Evolutionary conservation across 2,888 invertebrate genomes (phyloP), one percentile per base, ranked within the genome.

Genomic region (Dicranocentrus wangi): DNA sequence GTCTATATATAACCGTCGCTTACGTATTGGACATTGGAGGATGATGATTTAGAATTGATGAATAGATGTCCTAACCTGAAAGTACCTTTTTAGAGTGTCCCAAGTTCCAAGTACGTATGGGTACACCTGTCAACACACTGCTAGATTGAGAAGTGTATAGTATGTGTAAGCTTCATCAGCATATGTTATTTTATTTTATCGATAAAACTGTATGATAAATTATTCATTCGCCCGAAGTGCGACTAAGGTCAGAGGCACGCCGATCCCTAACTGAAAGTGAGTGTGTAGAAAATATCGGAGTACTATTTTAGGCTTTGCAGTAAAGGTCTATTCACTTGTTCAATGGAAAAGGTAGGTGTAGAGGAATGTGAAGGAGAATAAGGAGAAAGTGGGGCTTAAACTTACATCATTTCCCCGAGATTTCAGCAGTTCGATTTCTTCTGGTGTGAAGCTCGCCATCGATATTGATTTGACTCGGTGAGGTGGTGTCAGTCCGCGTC

Each of bases 391-490:
- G n/a, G n/a, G n/a, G n/a, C n/a, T n/a, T n/a, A n/a, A n/a, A 85
- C 86, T 87, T 88, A 91, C 91, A 88, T 97, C 96, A 90, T 99
- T 99, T 87, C 99, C 98, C 89, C 94, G 93, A 85, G 92, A 91
- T 90, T 93, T 94, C 86, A 99, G 91, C 88, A 95, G 93, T 88
- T 97, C 96, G 88, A 99, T 93, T 90, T 99, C 99, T 87, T 98
- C 98, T 87, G 93, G 93, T 81, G 95, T 95, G 90, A 98, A 99
- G 87, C 96, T 96, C 83, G 98, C 96, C 98, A 99, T 98, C 43
- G 98, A 98, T 88, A 99, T 98, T 70, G 98, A 98, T 90, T 99
- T 99, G 84, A 99, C 97, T 85, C 99, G 93, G 90, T 99, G 98
- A 86, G 99, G 99, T 83, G 99, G 98, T 88, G 98, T 98, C 85